These are phyloP conservation scores for Rosalia funebris DNA, from an alignment of 2,888 invertebrate genomes.

Conservation along the genomic window DNA sequence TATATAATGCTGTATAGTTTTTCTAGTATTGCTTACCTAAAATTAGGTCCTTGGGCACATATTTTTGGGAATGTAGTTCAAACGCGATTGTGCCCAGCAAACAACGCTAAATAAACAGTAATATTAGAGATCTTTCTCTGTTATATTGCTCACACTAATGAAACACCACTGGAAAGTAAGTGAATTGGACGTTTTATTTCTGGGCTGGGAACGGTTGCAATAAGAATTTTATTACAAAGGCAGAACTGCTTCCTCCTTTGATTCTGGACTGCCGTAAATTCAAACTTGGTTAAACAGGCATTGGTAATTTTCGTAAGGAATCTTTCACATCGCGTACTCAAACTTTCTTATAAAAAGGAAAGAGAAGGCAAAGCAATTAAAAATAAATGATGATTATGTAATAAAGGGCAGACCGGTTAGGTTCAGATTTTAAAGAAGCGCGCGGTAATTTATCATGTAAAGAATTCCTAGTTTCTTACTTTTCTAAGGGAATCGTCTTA, in stretches of 20 bases:
- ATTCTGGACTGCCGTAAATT: neutral
- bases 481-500: constrained; percentile 7
- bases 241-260: neutral
- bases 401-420: constrained; percentile 16
- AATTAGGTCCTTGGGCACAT: no score
- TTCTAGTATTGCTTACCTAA: no score
- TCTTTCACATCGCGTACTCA: constrained; percentile 14
- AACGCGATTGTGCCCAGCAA: no score
- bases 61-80: no score
- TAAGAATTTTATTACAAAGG: neutral
- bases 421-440: constrained; percentile 24
- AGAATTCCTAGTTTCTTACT: constrained; percentile 6
- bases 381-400: constrained; percentile 24
- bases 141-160: no score
- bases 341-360: constrained; percentile 5
- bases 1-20: no score
- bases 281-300: constrained; percentile 13
- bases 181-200: no score
- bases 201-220: neutral
- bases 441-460: constrained; percentile 17
- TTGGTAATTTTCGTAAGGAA: constrained; percentile 7
- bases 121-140: no score
- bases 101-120: no score
- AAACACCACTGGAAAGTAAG: no score
- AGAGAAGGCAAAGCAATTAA: constrained; percentile 15